Base-by-base conservation (phyloP, 2,888 invertebrate species). In the Drosophila falleni region DNA sequence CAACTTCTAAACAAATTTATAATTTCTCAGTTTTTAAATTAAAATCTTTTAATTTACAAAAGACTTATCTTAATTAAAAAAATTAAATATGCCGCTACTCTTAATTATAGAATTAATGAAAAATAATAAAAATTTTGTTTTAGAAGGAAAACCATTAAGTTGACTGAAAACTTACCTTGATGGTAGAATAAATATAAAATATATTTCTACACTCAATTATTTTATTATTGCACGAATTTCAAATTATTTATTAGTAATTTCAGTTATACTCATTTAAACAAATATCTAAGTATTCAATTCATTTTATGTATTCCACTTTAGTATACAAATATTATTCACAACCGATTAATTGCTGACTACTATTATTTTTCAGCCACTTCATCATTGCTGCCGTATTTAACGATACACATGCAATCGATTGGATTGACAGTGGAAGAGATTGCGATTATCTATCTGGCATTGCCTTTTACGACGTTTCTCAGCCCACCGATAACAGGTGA, bases 361-460 rank as follows among this genome's bases (percentile, higher is more conserved):
- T 15, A 44, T 54, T 49, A 35, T 39, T 41, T 94, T 94, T 31
- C 92, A 96, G 97, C 97, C 55, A 96, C 97, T 37, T 97, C 97
- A 56, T 96, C 96, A 8, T 94, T 98, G 56, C 93, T 97, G 65
- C 97, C 98, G 0, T 98, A 97, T 92, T 93, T 98, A 89, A 96
- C 97, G 2, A 96, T 98, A 80, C 97, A 97, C 93, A 97, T 98
- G 97, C 97, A 96, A 93, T 93, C 96, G 89, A 95, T 97, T 91
- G 97, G 97, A 69, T 94, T 98, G 66, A 96, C 96, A 50, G 96
- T 97, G 78, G 96, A 96, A 86, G 97, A 98, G 93, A 96, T 97
- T 72, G 97, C 97, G 60, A 95, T 97, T 89, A 96, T 97, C 83
- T 97, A 97, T 93, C 94, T 97, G 86, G 96, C 97, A 2, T 94